Conservation (phyloP, 1,140 invertebrate species). For the Atta cephalotes region DNA sequence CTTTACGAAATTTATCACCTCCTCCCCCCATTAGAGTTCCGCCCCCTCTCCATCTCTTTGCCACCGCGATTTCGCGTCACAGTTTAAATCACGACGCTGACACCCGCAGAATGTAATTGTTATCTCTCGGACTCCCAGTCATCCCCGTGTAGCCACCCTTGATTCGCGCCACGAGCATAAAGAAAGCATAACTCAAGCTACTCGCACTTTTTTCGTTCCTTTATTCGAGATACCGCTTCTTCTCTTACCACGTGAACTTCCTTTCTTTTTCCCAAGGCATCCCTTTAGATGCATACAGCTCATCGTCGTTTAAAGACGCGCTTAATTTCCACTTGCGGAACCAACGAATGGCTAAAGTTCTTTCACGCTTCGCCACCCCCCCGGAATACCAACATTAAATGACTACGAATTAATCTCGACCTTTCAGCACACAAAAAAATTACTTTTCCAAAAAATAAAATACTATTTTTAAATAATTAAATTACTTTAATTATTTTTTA, state of each 20-base stretch:
- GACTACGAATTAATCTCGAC: slow-evolving; percentile 20
- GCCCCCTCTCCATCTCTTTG: neutral
- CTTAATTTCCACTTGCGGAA: slow-evolving; percentile 66
- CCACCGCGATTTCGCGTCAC: slow-evolving; percentile 29
- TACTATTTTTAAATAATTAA: no score
- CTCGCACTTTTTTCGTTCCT: slow-evolving; percentile 62
- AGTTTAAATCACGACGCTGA: slow-evolving; percentile 74
- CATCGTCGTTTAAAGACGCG: slow-evolving; percentile 46
- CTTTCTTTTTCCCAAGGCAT: slow-evolving; percentile 21
- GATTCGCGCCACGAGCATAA: slow-evolving; percentile 64
- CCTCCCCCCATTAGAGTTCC: slow-evolving; percentile 18
- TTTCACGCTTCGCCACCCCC: slow-evolving; percentile 19
- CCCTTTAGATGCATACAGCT: slow-evolving; percentile 32
- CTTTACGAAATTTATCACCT: slow-evolving; percentile 67
- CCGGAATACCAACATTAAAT: neutral
- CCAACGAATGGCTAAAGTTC: slow-evolving; percentile 63
- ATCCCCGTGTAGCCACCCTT: slow-evolving; percentile 29
- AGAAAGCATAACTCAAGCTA: slow-evolving; percentile 68
- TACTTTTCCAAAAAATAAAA: slow-evolving; percentile 4
- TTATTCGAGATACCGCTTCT: slow-evolving; percentile 32
- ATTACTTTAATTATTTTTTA: no score
- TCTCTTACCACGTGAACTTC: slow-evolving; percentile 26
- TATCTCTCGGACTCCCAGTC: slow-evolving; percentile 61
- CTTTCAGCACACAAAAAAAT: neutral
- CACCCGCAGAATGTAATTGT: slow-evolving; percentile 76